Base-by-base conservation (phyloP, 64 coral and sea anemone genomes). In the Hydrozoanthus tunicans region DNA sequence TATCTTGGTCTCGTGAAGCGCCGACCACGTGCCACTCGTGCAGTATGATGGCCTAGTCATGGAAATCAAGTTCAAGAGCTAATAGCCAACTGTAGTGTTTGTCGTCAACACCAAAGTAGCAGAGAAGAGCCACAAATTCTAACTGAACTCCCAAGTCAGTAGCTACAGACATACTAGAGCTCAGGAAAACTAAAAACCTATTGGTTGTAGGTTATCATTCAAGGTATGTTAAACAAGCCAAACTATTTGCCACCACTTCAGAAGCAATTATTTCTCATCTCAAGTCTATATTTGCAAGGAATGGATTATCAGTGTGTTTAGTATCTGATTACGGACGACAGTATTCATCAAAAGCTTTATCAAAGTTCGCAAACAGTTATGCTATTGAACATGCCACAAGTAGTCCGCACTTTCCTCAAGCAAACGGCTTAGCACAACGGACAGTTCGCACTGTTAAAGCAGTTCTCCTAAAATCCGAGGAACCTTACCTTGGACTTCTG, bases 101-200 rank as follows among this genome's bases (percentile, higher is more conserved):
- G 85, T 53, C 56, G 67, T 43, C 27, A 89, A 52, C 15, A 89
- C 55, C 26, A 17, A 51, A 26, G 51, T 58, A 79, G 79, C 17
- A 70, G 56, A 78, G 58, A 82, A 9, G 63, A 93, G 61, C 58
- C 75, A 93, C 73, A 92, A 70, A 79, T 80, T 14, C 15, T 24
- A 59, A 59, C 76, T 56, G 77, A 81, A 5, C 51, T 82, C 56
- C 90, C 90, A 15, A 73, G 69, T 53, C 67, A 78, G 79, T 89
- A 25, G 85, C 69, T 75, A 78, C 70, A 61, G 85, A 92, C 77
- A 59, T 92, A 43, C 76, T 92, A 6, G 66, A 95, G 13, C 81
- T 64, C 53, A 75, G 90, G 54, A 75, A 73, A 5, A 20, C 3
- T n/a, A n/a, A 62, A 11, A 84, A 83, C 43, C 65, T 92, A 27